These are phyloP conservation scores for Chirona hameri DNA, from an alignment of 2,888 invertebrate species.

Conservation along the genomic window DNA sequence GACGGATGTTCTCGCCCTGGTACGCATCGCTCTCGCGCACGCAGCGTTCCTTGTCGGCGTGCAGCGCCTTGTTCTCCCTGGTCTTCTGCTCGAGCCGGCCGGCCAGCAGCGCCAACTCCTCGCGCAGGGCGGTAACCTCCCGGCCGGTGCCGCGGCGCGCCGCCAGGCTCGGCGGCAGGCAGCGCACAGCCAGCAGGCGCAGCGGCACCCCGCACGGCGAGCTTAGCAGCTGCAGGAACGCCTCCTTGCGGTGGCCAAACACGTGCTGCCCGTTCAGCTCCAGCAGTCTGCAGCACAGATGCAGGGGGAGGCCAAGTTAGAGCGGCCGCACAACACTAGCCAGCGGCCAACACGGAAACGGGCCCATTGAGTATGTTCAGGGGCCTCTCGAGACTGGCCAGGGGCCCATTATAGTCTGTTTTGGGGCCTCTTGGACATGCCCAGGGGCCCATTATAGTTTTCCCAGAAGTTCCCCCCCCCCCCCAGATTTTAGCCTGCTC, in stretches of 20 bases:
- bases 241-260: constrained; percentile 49
- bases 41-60: constrained; percentile 42
- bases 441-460: no score
- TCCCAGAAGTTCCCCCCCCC: no score
- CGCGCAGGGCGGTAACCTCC: constrained; percentile 57
- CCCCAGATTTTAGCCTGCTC: no score
- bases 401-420: no score
- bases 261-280: constrained; percentile 78
- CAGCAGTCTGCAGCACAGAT: constrained; percentile 56
- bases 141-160: constrained; percentile 74
- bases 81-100: constrained; percentile 62
- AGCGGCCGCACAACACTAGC: neutral
- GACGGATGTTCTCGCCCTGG: constrained; percentile 65
- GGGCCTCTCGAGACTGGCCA: no score
- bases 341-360: no score
- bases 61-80: constrained; percentile 51
- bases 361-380: no score
- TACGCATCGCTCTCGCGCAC: constrained; percentile 50
- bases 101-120: constrained; percentile 58
- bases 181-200: constrained; percentile 31
- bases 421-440: no score
- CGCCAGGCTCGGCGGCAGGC: constrained; percentile 50
- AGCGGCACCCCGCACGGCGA: neutral
- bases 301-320: neutral
- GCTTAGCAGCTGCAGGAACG: constrained; percentile 36